These are phyloP conservation scores for Terebella lapidaria DNA, from an alignment of 2,888 invertebrate species.

Conservation along the genomic window DNA sequence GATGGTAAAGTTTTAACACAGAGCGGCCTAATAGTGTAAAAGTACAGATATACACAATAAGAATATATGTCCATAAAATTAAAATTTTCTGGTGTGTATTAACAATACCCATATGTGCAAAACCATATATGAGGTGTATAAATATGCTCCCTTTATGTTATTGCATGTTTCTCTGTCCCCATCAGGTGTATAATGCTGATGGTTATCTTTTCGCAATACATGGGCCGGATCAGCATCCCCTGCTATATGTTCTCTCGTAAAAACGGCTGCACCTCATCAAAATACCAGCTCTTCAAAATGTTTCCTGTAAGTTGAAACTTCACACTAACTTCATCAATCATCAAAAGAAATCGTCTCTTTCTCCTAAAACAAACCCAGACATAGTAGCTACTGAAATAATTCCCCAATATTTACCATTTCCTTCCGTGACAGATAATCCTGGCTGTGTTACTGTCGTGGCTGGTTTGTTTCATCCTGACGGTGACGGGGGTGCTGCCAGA, in stretches of 20 bases:
- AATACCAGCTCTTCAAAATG: constrained; percentile 71
- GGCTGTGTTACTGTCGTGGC: constrained; percentile 36
- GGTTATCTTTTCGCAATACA: constrained; percentile 58
- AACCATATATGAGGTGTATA: neutral
- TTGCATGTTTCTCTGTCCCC: constrained; percentile 21
- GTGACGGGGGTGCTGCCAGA: constrained; percentile 51
- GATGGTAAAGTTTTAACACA: too few species aligned
- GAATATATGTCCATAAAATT: too few species aligned
- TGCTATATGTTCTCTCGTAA: constrained; percentile 51
- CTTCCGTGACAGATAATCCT: constrained; percentile 35
- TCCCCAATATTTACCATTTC: neutral
- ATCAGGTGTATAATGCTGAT: constrained; percentile 69
- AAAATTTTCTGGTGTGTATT: too few species aligned
- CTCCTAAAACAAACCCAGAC: too few species aligned
- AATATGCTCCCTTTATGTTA: neutral
- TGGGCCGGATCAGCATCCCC: constrained; percentile 34
- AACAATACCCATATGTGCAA: too few species aligned
- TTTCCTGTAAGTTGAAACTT: constrained; percentile 66
- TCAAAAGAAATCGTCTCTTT: too few species aligned
- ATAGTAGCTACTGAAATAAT: too few species aligned
- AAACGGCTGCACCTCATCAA: constrained; percentile 59
- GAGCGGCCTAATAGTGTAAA: too few species aligned
- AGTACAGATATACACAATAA: too few species aligned
- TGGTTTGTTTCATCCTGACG: constrained; percentile 45
- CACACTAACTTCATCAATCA: too few species aligned